Evolutionary conservation across 2,888 invertebrate genomes (phyloP).

Genomic region (Lasioglossum villosulum): DNA sequence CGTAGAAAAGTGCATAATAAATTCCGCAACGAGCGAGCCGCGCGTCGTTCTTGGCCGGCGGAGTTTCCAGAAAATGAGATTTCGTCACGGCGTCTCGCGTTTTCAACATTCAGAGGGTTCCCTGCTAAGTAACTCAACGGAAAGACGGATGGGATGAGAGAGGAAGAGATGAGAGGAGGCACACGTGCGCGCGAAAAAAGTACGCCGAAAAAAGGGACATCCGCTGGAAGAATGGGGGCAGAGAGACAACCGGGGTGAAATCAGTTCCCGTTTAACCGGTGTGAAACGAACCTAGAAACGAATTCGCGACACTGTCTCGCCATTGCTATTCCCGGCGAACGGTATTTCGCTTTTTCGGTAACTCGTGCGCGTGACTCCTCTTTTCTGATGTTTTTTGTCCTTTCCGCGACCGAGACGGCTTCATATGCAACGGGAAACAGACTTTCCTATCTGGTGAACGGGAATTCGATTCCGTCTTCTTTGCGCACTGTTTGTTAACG

Average conservation of each 20-base stretch:
- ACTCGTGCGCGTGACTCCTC: conserved; percentile 3
- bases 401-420: background rate
- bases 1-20: conserved; percentile 55
- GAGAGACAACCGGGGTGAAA: conserved; percentile 49
- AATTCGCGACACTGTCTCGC: conserved; percentile 35
- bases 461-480: background rate
- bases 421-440: background rate
- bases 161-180: background rate
- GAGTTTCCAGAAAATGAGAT: conserved; percentile 62
- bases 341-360: background rate
- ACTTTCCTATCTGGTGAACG: background rate
- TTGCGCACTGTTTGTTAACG: background rate
- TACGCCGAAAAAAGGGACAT: background rate
- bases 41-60: conserved; percentile 30
- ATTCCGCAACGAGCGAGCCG: conserved; percentile 45
- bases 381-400: background rate
- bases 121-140: conserved; percentile 10
- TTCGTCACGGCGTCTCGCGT: conserved; percentile 44
- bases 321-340: conserved; percentile 27
- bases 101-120: conserved; percentile 66
- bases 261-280: conserved; percentile 57
- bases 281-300: conserved; percentile 26
- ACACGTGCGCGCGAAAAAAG: conserved; percentile 13
- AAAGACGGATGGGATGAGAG: background rate
- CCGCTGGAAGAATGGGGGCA: background rate